Conservation (phyloP, 1,140 invertebrate species). For the Neodiprion fabricii region DNA sequence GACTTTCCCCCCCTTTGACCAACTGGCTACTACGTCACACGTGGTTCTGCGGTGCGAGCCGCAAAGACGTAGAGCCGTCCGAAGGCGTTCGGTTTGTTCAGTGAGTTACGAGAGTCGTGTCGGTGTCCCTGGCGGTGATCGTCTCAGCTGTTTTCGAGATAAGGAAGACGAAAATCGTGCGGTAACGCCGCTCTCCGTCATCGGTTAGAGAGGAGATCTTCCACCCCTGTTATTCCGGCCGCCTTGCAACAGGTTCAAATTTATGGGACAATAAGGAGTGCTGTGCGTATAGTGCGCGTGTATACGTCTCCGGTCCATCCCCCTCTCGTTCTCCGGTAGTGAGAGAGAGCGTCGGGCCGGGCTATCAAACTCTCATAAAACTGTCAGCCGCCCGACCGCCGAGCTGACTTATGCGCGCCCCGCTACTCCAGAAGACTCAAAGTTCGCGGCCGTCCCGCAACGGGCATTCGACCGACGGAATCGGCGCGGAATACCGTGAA, state of each 20-base stretch:
- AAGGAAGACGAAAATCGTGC: conserved; percentile 46
- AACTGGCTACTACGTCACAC: conserved; percentile 49
- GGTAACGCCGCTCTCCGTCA: conserved; percentile 38
- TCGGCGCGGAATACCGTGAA: background rate
- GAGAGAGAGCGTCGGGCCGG: conserved; percentile 34
- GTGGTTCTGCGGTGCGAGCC: conserved; percentile 48
- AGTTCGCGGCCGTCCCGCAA: conserved; percentile 16
- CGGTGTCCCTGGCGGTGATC: conserved; percentile 48
- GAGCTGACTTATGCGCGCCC: conserved; percentile 58
- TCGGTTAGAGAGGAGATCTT: conserved; percentile 34
- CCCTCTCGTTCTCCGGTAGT: conserved; percentile 24
- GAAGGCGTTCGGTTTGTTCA: conserved; percentile 30
- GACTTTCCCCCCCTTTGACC: conserved; percentile 45
- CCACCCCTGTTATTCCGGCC: conserved; percentile 31
- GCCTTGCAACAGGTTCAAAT: conserved; percentile 61
- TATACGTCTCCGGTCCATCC: conserved; percentile 35
- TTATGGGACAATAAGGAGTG: conserved; percentile 63
- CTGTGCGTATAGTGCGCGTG: conserved; percentile 53
- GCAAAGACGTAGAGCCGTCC: conserved; percentile 37
- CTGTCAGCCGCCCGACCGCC: conserved; percentile 57
- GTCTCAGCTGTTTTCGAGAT: conserved; percentile 22
- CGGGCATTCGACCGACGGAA: conserved; percentile 23
- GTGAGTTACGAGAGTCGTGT: conserved; percentile 54
- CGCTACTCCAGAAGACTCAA: conserved; percentile 29
- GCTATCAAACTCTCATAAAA: conserved; percentile 65